Base-by-base conservation (phyloP, 64 coral and sea anemone species). In the Dendrophyllia cribrosa region DNA sequence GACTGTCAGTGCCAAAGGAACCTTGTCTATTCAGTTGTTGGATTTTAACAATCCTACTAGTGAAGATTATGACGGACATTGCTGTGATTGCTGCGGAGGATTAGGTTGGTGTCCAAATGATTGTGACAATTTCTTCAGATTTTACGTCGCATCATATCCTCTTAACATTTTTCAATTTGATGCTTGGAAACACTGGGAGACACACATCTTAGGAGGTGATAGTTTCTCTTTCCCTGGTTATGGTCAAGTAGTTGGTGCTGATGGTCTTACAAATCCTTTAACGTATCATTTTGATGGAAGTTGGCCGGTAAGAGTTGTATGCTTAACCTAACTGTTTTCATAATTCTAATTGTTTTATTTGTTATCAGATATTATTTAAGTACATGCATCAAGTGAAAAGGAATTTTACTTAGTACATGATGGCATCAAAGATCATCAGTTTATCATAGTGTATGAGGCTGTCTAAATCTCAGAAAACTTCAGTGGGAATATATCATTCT, bases 111-210 rank as follows among this genome's bases (percentile, higher is more conserved):
- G 95, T 65, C 95, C 66, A 6, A 91, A 94, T 69, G 46, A 80
- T 4, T 97, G 95, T 87, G 95, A 97, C 46, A 97, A 97, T 72
- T 94, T 90, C 70, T 90, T 97, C 43, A 59, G 67, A 34, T 49
- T 97, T 19, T 86, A 63, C 49, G 23, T 93, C 19, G 88, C 71
- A 21, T 79, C 87, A 25, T 97, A 97, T 62, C 91, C 95, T 82
- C 16, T 55, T 43, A 6, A 50, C 43, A 43, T 90, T 59, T 43
- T 64, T 21, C 15, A 16, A 34, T 11, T 59, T 8, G 14, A 43
- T 44, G 20, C 81, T 10, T 94, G 88, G 92, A 83, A 67, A 34
- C 61, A 20, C 2, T 94, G 91, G 91, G 55, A 70, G 61, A 97
- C 95, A 0, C 90, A 91, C 50, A 58, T 97, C 19, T 45, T 90